phyloP scores from a whole-genome alignment of 2,888 invertebrate species.

The Xanthia togata region DNA sequence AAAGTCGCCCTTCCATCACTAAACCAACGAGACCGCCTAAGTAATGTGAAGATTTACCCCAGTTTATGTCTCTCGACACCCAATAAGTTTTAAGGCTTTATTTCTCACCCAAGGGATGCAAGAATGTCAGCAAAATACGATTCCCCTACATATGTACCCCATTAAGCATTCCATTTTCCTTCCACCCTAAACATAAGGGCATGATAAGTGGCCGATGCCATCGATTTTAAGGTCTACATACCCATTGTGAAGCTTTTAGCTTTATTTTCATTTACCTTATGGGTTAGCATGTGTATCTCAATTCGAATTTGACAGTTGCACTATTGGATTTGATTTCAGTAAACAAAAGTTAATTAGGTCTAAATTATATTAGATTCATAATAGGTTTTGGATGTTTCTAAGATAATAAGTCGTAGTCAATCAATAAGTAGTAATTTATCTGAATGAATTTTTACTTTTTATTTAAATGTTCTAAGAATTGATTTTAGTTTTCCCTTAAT shows the following conservation, averaged over 20 bases:
- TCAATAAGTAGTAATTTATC: no score
- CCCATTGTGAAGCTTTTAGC: slow-evolving; percentile 30
- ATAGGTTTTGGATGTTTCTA: no score
- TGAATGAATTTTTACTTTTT: no score
- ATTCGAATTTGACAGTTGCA: not conserved
- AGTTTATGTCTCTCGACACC: not conserved
- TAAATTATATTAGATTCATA: no score
- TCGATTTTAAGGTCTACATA: slow-evolving; percentile 21
- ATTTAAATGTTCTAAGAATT: no score
- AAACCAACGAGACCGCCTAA: not conserved
- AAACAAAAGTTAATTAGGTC: no score
- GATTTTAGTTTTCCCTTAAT: no score
- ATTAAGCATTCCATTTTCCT: slow-evolving; percentile 47
- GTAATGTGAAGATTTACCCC: not conserved
- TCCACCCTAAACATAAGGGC: not conserved
- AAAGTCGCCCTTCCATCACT: not conserved
- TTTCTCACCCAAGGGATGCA: slow-evolving; percentile 1
- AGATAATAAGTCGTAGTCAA: no score
- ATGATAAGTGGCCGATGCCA: slow-evolving; percentile 46
- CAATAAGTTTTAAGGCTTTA: slow-evolving; percentile 33
- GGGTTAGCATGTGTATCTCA: not conserved
- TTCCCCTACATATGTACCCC: slow-evolving; percentile 29
- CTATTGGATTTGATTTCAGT: not conserved
- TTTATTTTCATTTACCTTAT: slow-evolving; percentile 29
- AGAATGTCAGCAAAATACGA: slow-evolving; percentile 28